phyloP scores from a whole-genome alignment of 2,888 invertebrate species.

The Diarsia dahlii region DNA sequence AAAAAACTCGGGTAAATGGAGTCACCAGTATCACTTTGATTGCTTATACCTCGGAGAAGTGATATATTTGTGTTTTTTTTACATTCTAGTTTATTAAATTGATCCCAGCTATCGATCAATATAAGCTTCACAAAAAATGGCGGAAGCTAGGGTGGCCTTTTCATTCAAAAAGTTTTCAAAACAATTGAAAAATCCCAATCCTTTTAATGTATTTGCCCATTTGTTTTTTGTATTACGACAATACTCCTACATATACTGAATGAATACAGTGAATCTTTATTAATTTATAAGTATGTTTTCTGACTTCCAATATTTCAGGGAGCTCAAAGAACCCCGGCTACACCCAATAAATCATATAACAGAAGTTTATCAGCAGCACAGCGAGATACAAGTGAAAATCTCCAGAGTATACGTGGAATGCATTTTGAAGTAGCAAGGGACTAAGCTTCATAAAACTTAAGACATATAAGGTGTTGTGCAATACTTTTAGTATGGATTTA shows the following conservation, averaged over 20 bases:
- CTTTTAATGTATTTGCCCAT: neutral
- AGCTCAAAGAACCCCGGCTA: neutral
- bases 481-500: conserved; percentile 53
- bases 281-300: neutral
- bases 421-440: conserved; percentile 29
- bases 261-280: neutral
- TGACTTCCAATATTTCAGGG: too few species aligned
- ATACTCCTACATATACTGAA: neutral
- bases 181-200: neutral
- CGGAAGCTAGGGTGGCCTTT: too few species aligned
- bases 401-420: conserved; percentile 43
- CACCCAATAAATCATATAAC: conserved; percentile 3
- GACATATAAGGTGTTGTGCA: conserved; percentile 35
- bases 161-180: too few species aligned
- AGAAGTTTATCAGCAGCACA: neutral
- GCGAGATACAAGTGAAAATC: conserved; percentile 2
- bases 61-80: too few species aligned
- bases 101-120: too few species aligned
- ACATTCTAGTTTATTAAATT: too few species aligned
- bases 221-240: neutral
- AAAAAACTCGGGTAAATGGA: too few species aligned
- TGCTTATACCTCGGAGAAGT: too few species aligned
- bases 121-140: too few species aligned
- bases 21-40: too few species aligned
- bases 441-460: conserved; percentile 43